These are phyloP conservation scores for Progne subis DNA, from an alignment of 2,113 vertebrate species.

Conservation along the genomic window DNA sequence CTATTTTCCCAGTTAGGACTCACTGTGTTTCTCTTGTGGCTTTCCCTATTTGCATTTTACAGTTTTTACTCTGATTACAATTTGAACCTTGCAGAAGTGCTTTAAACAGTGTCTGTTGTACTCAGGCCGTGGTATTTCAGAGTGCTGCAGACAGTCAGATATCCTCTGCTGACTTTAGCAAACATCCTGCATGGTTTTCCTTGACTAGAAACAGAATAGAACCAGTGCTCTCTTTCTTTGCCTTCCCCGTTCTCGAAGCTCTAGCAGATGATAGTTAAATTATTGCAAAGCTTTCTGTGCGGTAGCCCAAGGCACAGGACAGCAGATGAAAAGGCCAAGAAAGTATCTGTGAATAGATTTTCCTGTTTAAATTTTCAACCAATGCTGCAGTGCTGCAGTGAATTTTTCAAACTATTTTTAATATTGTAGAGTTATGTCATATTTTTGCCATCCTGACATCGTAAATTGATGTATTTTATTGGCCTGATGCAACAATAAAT, in stretches of 20 bases:
- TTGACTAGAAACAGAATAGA: background rate
- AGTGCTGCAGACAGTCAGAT: background rate
- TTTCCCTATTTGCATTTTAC: constrained; percentile 5
- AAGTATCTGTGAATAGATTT: constrained; percentile 1
- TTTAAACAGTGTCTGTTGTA: background rate
- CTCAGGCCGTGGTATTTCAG: background rate
- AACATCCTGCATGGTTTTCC: background rate
- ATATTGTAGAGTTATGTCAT: background rate
- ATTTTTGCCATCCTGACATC: background rate
- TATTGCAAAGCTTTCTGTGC: constrained; percentile 16
- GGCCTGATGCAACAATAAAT: constrained; percentile 46
- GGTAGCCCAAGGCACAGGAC: background rate
- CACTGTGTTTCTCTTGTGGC: background rate
- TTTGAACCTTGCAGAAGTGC: background rate
- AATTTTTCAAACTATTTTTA: constrained; percentile 28
- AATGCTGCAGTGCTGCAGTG: background rate
- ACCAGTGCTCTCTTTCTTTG: background rate
- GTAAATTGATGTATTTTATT: constrained; percentile 9
- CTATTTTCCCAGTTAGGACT: background rate
- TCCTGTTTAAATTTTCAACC: constrained; percentile 33
- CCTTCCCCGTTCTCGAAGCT: background rate
- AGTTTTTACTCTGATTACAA: background rate
- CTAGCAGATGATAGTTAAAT: background rate
- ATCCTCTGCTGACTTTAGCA: background rate
- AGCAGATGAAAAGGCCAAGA: background rate